Evolutionary conservation across 2,113 vertebrate genomes (phyloP), one percentile per base, ranked within the genome.

Genomic region (Oryzias curvinotus): DNA sequence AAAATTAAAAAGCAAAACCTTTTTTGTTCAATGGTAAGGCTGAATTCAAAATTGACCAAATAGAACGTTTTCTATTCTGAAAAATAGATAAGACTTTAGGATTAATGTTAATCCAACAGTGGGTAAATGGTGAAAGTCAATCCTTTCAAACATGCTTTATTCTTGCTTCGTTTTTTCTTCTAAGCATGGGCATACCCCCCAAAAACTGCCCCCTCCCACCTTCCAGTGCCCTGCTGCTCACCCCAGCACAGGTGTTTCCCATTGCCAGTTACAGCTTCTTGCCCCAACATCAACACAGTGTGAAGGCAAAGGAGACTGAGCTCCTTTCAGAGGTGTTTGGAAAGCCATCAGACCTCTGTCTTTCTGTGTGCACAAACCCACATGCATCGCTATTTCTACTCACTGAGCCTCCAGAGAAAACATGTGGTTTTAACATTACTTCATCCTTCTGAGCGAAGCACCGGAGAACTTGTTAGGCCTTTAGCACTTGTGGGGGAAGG

Each of bases 211-310:
- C 57, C 30, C 55, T 44, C 66, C 43, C 48, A 25, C 57, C 62
- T 57, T 52, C 23, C 1, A 18, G 65, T 79, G 82, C 62, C 85
- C 81, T 73, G 65, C 63, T 78, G 77, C 81, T 85, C 78, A 84
- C 82, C 77, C 90, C 78, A 76, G 74, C 88, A 88, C 93, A 95
- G 93, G 92, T 95, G 95, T 93, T 96, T 96, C 88, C 93, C 91
- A 93, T 93, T 93, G 91, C 86, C 84, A 87, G 85, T 83, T 85
- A 83, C 73, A 65, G 81, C 73, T 81, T 81, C 88, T 88, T 85
- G 19, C 91, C 85, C 85, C 89, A 91, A 86, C 85, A 92, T 93
- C 93, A 92, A 88, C 85, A 92, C 79, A 86, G 89, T 86, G 92
- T 95, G 90, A 90, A 87, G 87, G 83, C 75, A 82, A 84, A 84